phyloP scores from a whole-genome alignment of 2,797 vertebrate genomes.

The Mus caroli region DNA sequence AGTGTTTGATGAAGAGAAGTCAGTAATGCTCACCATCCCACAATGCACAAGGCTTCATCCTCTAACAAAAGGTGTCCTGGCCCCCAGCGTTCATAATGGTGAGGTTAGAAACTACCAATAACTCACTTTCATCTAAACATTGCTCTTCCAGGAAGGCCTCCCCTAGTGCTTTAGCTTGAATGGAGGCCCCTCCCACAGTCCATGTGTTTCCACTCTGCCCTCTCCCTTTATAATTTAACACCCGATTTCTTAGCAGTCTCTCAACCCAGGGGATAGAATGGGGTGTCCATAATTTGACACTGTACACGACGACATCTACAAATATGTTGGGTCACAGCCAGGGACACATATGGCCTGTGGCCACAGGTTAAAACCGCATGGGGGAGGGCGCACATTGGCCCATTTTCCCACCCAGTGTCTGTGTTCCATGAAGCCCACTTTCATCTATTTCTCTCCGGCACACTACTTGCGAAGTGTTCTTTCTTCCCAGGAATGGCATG shows the following conservation, averaged over 20 bases:
- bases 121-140: not conserved
- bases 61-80: not conserved
- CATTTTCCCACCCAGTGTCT: too few species aligned
- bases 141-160: not conserved
- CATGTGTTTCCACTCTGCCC: not conserved
- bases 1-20: not conserved
- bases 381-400: not conserved
- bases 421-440: not conserved
- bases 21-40: not conserved
- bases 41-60: not conserved
- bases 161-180: not conserved
- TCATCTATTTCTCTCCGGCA: not conserved
- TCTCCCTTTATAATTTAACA: not conserved
- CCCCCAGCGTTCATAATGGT: not conserved
- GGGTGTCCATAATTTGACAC: not conserved
- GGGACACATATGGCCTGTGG: not conserved
- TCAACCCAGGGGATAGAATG: not conserved
- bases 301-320: not conserved
- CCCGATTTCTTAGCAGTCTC: not conserved
- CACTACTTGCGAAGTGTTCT: slow-evolving; percentile 5
- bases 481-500: not conserved
- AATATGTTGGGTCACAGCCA: not conserved
- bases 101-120: slow-evolving; percentile 1
- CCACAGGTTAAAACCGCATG: not conserved
- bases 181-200: not conserved